Evolutionary conservation across 2,888 invertebrate genomes (phyloP).

Genomic region (Heliconius hortense): DNA sequence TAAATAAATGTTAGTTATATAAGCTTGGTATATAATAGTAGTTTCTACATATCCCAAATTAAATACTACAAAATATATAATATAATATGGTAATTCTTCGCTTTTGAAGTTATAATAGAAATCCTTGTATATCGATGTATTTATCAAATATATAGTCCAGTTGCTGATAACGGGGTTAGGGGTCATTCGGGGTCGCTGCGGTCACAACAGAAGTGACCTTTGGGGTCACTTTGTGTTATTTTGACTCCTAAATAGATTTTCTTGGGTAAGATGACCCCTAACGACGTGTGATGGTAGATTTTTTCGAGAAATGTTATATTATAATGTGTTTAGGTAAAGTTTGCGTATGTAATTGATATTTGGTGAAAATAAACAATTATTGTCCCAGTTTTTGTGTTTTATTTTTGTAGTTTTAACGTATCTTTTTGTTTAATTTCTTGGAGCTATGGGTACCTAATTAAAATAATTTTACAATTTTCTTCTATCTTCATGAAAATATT

Average conservation of each 20-base stretch:
- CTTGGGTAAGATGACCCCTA: not conserved
- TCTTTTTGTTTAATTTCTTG: not conserved
- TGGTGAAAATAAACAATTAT: constrained; percentile 53
- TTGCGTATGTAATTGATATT: constrained; percentile 52
- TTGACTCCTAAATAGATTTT: not conserved
- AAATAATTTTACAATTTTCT: no score
- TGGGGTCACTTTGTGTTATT: not conserved
- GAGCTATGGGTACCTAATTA: no score
- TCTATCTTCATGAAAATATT: no score
- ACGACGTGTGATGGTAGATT: constrained; percentile 35
- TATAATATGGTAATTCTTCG: constrained; percentile 31
- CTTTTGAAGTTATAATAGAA: constrained; percentile 32
- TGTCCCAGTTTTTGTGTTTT: constrained; percentile 44
- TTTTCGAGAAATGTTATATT: constrained; percentile 43
- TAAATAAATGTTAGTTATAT: constrained; percentile 40
- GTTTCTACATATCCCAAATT: constrained; percentile 37
- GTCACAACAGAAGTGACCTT: not conserved
- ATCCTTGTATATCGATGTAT: constrained; percentile 33
- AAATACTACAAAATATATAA: constrained; percentile 24
- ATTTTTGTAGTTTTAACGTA: constrained; percentile 28
- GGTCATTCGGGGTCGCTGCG: not conserved
- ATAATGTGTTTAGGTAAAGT: constrained; percentile 48
- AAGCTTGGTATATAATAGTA: constrained; percentile 36
- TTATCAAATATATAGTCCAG: constrained; percentile 40
- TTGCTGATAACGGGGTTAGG: constrained; percentile 12